A percentile compares a stretch with the other conserved stretches of the same genome.
Evolutionary conservation across 2,113 vertebrate species (phyloP).

Genomic region (Ondatra zibethicus): DNA sequence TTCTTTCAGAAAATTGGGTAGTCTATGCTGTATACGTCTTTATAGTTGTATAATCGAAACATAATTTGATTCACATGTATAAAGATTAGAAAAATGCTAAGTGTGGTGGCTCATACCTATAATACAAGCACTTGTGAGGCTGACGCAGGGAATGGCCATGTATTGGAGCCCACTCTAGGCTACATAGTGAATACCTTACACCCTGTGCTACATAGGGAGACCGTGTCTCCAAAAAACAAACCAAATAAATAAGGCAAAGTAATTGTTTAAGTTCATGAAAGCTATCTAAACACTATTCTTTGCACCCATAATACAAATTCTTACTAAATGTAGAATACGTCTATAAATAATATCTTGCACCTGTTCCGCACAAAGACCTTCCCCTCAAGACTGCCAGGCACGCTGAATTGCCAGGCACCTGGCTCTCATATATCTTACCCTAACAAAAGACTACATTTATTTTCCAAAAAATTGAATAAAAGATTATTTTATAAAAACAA

Average conservation of each 20-base stretch:
- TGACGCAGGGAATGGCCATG: neutral
- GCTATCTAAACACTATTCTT: neutral
- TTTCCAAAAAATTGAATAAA: constrained; percentile 3
- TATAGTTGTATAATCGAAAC: constrained; percentile 34
- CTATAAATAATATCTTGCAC: constrained; percentile 14
- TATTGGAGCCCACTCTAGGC: neutral
- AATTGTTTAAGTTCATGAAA: neutral
- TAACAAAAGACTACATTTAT: neutral
- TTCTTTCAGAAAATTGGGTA: constrained; percentile 35
- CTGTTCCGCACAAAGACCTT: neutral
- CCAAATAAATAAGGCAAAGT: neutral
- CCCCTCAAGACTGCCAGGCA: neutral
- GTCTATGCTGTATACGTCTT: constrained; percentile 31
- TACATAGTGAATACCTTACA: neutral
- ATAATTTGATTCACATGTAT: neutral
- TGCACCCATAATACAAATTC: neutral
- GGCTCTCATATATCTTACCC: neutral
- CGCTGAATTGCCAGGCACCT: neutral
- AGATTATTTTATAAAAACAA: neutral
- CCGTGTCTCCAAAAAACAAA: neutral
- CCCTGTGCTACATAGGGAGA: neutral
- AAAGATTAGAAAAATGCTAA: neutral
- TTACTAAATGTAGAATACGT: constrained; percentile 47
- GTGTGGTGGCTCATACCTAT: neutral
- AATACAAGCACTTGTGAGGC: neutral